These are phyloP conservation scores for Allacma fusca DNA, from an alignment of 2,888 invertebrate genomes.

Conservation along the genomic window DNA sequence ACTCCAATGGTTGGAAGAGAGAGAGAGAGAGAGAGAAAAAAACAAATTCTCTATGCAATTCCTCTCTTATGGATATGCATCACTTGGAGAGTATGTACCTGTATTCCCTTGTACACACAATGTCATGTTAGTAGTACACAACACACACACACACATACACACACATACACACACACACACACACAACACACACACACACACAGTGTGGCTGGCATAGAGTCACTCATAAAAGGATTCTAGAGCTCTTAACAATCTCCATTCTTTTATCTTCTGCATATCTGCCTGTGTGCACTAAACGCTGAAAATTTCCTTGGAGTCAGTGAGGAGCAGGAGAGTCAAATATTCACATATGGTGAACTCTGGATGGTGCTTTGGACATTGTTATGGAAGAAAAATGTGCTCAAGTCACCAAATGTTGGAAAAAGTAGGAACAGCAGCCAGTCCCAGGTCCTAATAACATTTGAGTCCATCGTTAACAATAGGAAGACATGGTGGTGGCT, in stretches of 20 bases:
- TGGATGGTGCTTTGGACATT: neutral
- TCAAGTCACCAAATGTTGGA: conserved; percentile 14
- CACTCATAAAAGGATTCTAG: conserved; percentile 20
- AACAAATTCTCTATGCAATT: conserved; percentile 27
- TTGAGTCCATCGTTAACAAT: neutral
- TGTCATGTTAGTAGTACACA: no score
- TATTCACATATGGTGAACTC: conserved; percentile 9
- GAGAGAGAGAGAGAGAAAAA: neutral
- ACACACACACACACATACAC: no score
- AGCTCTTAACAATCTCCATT: conserved; percentile 2
- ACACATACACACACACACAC: no score
- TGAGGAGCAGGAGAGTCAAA: no score
- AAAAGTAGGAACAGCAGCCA: neutral
- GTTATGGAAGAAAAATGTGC: conserved; percentile 10
- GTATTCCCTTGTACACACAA: no score
- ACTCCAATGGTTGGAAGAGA: conserved; percentile 1
- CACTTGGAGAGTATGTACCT: no score
- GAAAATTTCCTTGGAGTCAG: no score
- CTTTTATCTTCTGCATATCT: neutral
- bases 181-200: no score
- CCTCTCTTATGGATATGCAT: neutral
- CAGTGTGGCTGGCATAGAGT: neutral
- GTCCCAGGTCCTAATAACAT: neutral
- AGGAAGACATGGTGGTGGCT: neutral
- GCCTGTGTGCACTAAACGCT: no score